Evolutionary conservation across 2,888 invertebrate genomes (phyloP), one percentile per base, ranked within the genome.

Genomic region (Pollenia labialis): DNA sequence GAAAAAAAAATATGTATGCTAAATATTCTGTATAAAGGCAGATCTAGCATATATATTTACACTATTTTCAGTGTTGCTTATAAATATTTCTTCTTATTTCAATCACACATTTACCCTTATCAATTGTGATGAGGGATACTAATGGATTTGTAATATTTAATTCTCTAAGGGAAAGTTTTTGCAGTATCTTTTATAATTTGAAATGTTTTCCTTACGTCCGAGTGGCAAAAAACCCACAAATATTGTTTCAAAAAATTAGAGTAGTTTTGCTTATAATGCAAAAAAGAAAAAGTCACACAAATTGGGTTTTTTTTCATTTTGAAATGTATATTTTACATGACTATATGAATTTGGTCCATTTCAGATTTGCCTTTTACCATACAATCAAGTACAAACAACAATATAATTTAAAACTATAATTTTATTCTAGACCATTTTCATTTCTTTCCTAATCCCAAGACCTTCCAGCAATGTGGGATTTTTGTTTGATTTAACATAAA

Each of bases 401-500:
- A 69, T 54, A 54, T n/a, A 10, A 44, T 56, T 71, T 14, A 46
- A 14, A 44, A 23, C 54, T 44, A 71, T 71, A 56, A 44, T 56
- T 71, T 71, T 18, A 71, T 54, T 71, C 16, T 42, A 69, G n/a
- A 52, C n/a, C n/a, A 52, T 40, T 62, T 42, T 7, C n/a, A 2
- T 64, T 64, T 32, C 6, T 32, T 32, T 32, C 32, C 32, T 32
- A 32, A 6, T 32, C 40, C n/a, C 46, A n/a, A 14, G 2, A 16
- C 18, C 71, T 10, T 11, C 23, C 0, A 54, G 40, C 42, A 71
- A 54, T 71, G 42, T 56, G n/a, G 18, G n/a, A 56, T 71, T 46
- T 71, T 56, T 46, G 56, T 71, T 56, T 71, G 54, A 71, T 71
- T 71, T 44, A 42, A 71, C 42, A 71, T 18, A 54, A 71, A 71